These are phyloP conservation scores for Cyclura pinguis DNA, from an alignment of 2,797 vertebrate genomes.

Conservation along the genomic window DNA sequence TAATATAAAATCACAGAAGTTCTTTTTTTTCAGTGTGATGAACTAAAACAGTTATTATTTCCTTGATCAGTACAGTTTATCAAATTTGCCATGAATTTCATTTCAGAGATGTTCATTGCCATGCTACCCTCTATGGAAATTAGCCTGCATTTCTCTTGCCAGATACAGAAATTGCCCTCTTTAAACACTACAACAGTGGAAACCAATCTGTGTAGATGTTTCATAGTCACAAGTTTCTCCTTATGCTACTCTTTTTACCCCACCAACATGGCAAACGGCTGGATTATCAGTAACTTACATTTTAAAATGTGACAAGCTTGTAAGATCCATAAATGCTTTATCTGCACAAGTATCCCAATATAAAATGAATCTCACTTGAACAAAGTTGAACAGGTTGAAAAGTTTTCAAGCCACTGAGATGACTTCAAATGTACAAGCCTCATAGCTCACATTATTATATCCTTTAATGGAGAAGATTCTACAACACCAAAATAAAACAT, in stretches of 20 bases:
- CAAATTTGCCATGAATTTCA: background rate
- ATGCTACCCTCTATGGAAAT: no score
- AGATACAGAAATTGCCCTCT: background rate
- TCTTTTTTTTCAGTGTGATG: background rate
- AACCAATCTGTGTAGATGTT: background rate
- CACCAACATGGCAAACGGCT: background rate
- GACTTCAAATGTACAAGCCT: background rate
- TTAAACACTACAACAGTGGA: background rate
- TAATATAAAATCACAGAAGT: background rate
- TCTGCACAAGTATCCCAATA: background rate
- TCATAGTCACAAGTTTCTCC: background rate
- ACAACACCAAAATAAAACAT: background rate
- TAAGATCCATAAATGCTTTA: background rate
- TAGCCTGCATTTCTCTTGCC: no score
- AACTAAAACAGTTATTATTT: background rate
- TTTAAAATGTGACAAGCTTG: background rate
- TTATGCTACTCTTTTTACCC: background rate
- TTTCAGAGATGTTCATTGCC: background rate
- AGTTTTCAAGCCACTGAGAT: background rate
- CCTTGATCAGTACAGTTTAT: background rate
- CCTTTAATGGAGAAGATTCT: background rate
- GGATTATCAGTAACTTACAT: background rate
- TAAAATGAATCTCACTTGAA: background rate
- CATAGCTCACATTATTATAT: background rate
- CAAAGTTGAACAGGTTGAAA: background rate